phyloP scores from a whole-genome alignment of 2,888 invertebrate genomes.

The Gasteruption jaculator region DNA sequence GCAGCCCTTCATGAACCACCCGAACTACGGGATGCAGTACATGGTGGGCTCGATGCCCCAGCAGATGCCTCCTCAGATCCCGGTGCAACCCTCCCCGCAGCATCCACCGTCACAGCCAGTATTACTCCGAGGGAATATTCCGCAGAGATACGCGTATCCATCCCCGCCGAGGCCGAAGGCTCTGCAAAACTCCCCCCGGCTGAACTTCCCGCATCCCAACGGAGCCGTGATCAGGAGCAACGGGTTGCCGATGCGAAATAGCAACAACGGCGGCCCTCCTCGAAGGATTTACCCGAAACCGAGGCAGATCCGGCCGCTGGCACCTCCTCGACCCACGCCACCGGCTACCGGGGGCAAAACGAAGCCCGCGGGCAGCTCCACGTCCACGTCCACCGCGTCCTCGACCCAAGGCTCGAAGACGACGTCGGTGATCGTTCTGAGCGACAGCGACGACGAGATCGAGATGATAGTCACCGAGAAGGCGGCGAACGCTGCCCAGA shows the following conservation, averaged over 20 bases:
- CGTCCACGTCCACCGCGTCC: conserved; percentile 4
- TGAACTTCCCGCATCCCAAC: conserved; percentile 24
- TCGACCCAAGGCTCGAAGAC: conserved; percentile 25
- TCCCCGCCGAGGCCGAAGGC: conserved; percentile 16
- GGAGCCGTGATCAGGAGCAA: conserved; percentile 29
- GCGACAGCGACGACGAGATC: conserved; percentile 48
- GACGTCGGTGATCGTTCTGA: conserved; percentile 43
- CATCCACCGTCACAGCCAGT: background rate
- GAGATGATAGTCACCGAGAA: conserved; percentile 45
- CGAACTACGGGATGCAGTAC: conserved; percentile 26
- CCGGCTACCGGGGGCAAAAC: conserved; percentile 9
- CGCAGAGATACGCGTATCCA: conserved; percentile 11
- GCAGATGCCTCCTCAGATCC: conserved; percentile 12
- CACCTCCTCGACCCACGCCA: no score
- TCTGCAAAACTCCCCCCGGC: no score
- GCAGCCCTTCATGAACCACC: conserved; percentile 19
- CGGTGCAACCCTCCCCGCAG: conserved; percentile 12
- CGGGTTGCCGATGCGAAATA: conserved; percentile 19
- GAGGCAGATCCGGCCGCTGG: no score
- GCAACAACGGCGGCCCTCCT: no score
- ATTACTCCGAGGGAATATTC: conserved; percentile 9
- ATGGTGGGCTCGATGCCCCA: conserved; percentile 13
- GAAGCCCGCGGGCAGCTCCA: conserved; percentile 3
- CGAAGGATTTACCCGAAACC: no score
- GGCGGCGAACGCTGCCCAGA: conserved; percentile 11